A percentile compares a stretch with the other conserved stretches of the same genome.
phyloP scores from a whole-genome alignment of 2,888 invertebrate genomes.

The Xanthia togata region DNA sequence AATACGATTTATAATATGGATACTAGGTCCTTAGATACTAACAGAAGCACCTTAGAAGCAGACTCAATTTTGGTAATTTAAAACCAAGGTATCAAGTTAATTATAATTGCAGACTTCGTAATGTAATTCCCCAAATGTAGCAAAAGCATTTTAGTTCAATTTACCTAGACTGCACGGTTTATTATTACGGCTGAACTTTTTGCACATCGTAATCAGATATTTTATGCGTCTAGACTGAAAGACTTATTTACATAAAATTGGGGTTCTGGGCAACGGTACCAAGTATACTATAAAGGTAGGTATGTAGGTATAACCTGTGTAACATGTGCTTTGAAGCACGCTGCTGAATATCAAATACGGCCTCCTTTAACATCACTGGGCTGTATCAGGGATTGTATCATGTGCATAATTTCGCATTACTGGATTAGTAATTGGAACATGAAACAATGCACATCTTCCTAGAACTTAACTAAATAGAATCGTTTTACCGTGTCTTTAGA shows the following conservation, averaged over 20 bases:
- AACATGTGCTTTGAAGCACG: slow-evolving; percentile 1
- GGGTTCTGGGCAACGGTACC: slow-evolving; percentile 38
- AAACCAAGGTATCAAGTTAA: neutral
- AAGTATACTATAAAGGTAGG: neutral
- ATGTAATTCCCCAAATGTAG: slow-evolving; percentile 11
- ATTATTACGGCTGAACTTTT: slow-evolving; percentile 38
- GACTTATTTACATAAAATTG: slow-evolving; percentile 49
- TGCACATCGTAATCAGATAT: slow-evolving; percentile 48
- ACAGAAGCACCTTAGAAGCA: neutral
- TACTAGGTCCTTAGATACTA: neutral
- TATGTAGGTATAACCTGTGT: slow-evolving; percentile 8
- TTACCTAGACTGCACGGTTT: slow-evolving; percentile 29
- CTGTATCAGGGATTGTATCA: slow-evolving; percentile 14
- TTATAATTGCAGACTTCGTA: slow-evolving; percentile 2
- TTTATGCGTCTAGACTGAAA: slow-evolving; percentile 57
- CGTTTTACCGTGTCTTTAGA: neutral
- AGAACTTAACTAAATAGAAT: slow-evolving; percentile 20
- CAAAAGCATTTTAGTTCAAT: slow-evolving; percentile 30
- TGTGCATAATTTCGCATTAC: slow-evolving; percentile 20
- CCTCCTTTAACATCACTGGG: slow-evolving; percentile 3
- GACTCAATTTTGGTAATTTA: neutral
- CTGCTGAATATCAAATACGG: slow-evolving; percentile 28
- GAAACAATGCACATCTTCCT: slow-evolving; percentile 25
- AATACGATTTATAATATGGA: neutral
- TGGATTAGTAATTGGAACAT: slow-evolving; percentile 29